Percentiles rank a stretch among this genome's conserved stretches.
phyloP scores from a whole-genome alignment of 2,888 invertebrate species.

The Resseliella maxima region DNA sequence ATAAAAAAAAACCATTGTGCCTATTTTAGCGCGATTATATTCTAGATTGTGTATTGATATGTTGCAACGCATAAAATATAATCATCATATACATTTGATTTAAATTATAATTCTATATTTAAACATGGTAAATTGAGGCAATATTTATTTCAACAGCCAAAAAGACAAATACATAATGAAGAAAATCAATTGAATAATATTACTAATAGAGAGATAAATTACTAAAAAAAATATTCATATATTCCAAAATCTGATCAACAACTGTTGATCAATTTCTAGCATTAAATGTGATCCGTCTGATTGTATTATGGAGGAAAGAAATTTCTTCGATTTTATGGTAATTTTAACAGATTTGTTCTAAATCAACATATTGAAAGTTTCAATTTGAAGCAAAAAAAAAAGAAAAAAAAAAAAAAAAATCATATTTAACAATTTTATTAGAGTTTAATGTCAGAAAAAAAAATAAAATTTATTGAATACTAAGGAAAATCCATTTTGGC shows the following conservation, averaged over 20 bases:
- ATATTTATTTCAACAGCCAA: neutral
- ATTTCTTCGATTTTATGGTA: too few relatives aligned
- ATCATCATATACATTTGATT: too few relatives aligned
- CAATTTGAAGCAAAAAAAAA: too few relatives aligned
- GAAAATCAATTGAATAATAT: neutral
- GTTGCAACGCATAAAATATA: neutral
- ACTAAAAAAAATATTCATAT: neutral
- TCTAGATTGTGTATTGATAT: neutral
- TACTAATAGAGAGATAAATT: neutral
- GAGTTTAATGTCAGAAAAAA: neutral
- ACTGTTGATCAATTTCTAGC: neutral
- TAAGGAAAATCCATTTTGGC: neutral
- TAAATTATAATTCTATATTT: neutral
- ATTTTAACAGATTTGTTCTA: neutral
- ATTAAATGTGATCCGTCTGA: slow-evolving; percentile 17
- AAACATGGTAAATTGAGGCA: neutral
- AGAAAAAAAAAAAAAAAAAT: neutral
- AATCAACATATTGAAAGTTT: too few relatives aligned
- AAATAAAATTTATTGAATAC: neutral
- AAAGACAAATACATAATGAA: too few relatives aligned
- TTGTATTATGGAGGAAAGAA: too few relatives aligned
- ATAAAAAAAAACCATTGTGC: slow-evolving; percentile 13
- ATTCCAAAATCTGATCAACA: neutral
- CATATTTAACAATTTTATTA: neutral
- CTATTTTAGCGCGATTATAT: neutral